Evolutionary conservation across 2,888 invertebrate species (phyloP).

Genomic region (Scrobipalpa costella): DNA sequence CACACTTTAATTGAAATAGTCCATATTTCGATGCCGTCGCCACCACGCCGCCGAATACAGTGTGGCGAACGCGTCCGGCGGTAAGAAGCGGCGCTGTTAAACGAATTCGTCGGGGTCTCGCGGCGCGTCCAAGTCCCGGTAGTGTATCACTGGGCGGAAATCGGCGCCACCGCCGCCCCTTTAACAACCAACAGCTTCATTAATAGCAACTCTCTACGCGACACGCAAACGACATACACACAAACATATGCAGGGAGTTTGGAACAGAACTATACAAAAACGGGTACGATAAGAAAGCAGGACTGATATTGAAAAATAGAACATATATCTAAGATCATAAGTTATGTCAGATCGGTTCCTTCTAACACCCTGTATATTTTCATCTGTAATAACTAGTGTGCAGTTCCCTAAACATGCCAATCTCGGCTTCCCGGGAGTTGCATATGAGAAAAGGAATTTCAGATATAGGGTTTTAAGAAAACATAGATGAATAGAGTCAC

Average conservation of each 20-base stretch:
- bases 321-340: background rate
- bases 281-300: too few relatives aligned
- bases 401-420: slow-evolving; percentile 34
- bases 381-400: background rate
- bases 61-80: slow-evolving; percentile 17
- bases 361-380: background rate
- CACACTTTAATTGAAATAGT: slow-evolving; percentile 2
- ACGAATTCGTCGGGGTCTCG: slow-evolving; percentile 94
- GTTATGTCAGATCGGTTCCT: background rate
- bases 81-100: slow-evolving; percentile 64
- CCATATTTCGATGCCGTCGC: background rate
- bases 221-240: slow-evolving; percentile 43
- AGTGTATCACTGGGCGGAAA: slow-evolving; percentile 94
- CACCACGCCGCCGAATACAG: slow-evolving; percentile 1
- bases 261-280: background rate
- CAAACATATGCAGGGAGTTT: slow-evolving; percentile 28
- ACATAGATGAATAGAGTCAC: slow-evolving; percentile 42
- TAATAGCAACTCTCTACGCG: slow-evolving; percentile 39
- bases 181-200: slow-evolving; percentile 77
- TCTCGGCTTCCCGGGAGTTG: slow-evolving; percentile 68
- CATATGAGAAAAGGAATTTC: slow-evolving; percentile 21
- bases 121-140: slow-evolving; percentile 96
- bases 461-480: slow-evolving; percentile 30
- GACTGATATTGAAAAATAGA: background rate
- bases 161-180: slow-evolving; percentile 88